A percentile compares a stretch with the other conserved stretches of the same genome.
phyloP scores from a whole-genome alignment of 2,113 vertebrate genomes.

The Thamnaconus septentrionalis region DNA sequence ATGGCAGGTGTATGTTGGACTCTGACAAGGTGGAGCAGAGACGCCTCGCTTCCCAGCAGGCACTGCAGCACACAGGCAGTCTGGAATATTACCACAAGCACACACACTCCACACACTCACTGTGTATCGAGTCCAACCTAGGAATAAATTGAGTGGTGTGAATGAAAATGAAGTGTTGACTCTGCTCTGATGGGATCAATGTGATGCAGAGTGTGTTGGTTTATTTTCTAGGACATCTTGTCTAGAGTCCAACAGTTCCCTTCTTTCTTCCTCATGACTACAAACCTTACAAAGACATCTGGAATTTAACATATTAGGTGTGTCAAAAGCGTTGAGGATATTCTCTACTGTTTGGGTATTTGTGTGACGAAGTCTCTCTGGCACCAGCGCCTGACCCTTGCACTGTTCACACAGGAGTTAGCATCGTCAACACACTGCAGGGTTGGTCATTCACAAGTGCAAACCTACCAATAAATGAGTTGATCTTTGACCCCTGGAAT shows the following conservation, averaged over 20 bases:
- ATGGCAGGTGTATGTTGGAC: constrained; percentile 33
- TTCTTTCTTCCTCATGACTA: neutral
- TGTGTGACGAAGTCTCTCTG: neutral
- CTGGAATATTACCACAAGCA: constrained; percentile 2
- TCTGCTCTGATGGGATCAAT: neutral
- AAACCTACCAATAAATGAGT: neutral
- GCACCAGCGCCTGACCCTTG: constrained; percentile 14
- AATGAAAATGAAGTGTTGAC: too few species aligned
- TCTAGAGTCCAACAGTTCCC: neutral
- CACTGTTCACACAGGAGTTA: constrained; percentile 17
- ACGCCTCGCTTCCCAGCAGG: constrained; percentile 47
- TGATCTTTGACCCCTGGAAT: constrained; percentile 26
- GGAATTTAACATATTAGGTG: neutral
- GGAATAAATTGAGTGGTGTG: neutral
- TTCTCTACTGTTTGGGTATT: neutral
- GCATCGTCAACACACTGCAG: neutral
- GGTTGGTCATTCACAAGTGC: constrained; percentile 2
- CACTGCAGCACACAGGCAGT: constrained; percentile 22
- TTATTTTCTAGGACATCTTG: neutral
- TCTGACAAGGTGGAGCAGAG: constrained; percentile 47
- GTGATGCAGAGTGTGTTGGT: neutral
- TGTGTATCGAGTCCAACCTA: neutral
- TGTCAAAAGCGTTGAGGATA: neutral
- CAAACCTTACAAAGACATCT: too few species aligned
- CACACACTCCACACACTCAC: constrained; percentile 4